Evolutionary conservation across 2,113 vertebrate genomes (phyloP).

Genomic region (Halcyon malimbica): DNA sequence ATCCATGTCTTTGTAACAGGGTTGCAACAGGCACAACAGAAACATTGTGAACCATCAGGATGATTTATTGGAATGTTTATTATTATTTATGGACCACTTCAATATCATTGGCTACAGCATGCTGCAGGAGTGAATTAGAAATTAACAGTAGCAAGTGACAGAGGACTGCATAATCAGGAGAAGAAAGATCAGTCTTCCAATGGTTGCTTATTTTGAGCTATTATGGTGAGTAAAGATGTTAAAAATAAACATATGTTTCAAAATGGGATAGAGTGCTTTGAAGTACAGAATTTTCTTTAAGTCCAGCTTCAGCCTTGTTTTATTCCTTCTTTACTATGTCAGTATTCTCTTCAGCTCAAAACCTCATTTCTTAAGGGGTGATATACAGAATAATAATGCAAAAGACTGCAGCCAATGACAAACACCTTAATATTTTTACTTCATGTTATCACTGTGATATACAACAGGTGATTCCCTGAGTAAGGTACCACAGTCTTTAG

Average conservation of each 20-base stretch:
- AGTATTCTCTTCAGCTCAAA: neutral
- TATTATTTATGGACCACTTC: neutral
- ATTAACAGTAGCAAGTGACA: neutral
- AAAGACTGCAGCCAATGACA: neutral
- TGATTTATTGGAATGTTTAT: neutral
- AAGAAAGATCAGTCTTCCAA: neutral
- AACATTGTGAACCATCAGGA: neutral
- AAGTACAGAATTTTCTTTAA: neutral
- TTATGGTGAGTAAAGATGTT: neutral
- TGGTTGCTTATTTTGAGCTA: neutral
- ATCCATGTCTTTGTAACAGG: neutral
- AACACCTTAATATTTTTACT: neutral
- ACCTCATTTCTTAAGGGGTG: neutral
- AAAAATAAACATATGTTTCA: neutral
- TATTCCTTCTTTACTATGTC: neutral
- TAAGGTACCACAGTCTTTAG: neutral
- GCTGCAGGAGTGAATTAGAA: neutral
- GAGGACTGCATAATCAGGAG: neutral
- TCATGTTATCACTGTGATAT: neutral
- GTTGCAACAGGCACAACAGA: neutral
- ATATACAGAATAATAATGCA: neutral
- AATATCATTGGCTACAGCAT: neutral
- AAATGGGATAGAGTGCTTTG: neutral
- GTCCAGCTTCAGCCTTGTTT: neutral
- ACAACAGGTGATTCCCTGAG: neutral